Evolutionary conservation across 2,888 invertebrate species (phyloP), one percentile per base, ranked within the genome.

Genomic region (Tachystola acroxantha): DNA sequence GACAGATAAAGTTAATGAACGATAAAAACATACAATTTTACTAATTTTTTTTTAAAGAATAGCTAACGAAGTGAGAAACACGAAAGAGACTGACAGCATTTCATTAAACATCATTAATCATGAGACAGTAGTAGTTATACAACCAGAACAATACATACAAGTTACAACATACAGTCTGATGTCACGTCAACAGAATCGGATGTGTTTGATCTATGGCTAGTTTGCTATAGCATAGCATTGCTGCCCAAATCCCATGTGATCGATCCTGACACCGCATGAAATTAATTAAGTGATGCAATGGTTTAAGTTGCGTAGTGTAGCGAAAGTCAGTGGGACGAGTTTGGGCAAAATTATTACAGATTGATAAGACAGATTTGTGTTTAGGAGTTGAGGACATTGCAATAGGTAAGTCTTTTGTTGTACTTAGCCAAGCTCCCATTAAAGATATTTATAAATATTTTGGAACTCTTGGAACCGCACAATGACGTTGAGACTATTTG

Each of bases 251-350:
- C 65, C 64, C 53, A 50, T 57, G 58, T 76, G 77, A 81, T 81
- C 69, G 77, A 72, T 76, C 57, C 70, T 58, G 69, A 71, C 73
- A 67, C 51, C 56, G 68, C 57, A 68, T 65, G 66, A 76, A 73
- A 81, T 80, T 79, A 64, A 68, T 65, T 65, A 57, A 52, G 47
- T 57, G 57, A 60, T 57, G 61, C 60, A 63, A 64, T 46, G 28
- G 31, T 48, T 59, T 45, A 42, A 36, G 3, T 20, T 20, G 32
- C 13, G 32, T 13, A 32, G 35, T 14, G 26, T 32, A 41, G 32
- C 19, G 28, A 31, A 27, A 34, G 16, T 35, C 32, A 33, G 30
- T 33, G n/a, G n/a, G 19, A 25, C 33, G 14, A 25, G 10, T 25
- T 33, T 37, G 20, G 28, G 4, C 24, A 2, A 20, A 7, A 20